These are phyloP conservation scores for Sebastes diploproa DNA, from an alignment of 2,797 vertebrate genomes.

Conservation along the genomic window DNA sequence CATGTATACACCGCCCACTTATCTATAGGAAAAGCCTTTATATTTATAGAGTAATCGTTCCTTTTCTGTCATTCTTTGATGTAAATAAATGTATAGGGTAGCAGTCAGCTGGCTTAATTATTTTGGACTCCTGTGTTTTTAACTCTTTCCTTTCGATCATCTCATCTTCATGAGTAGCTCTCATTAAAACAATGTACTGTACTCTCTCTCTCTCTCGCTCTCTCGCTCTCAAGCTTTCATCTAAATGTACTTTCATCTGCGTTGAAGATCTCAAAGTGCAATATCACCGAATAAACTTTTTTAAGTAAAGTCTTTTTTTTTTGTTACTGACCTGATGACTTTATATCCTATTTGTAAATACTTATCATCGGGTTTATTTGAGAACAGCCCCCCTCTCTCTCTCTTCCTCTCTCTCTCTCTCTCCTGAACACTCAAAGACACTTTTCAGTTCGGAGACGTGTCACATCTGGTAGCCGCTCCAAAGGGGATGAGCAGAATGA, in stretches of 20 bases:
- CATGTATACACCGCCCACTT: background rate
- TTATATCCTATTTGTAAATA: constrained; percentile 16
- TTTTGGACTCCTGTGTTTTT: constrained; percentile 23
- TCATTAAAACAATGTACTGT: constrained; percentile 49
- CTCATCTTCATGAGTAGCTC: constrained; percentile 21
- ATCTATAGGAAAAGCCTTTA: constrained; percentile 16
- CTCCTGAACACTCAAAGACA: constrained; percentile 6
- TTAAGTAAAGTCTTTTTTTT: constrained; percentile 41
- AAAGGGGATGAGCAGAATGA: constrained; percentile 57
- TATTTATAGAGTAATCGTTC: constrained; percentile 54
- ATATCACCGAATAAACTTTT: constrained; percentile 76
- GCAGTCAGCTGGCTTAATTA: constrained; percentile 22
- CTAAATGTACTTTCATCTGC: constrained; percentile 36
- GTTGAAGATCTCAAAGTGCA: constrained; percentile 67
- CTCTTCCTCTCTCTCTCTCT: too few relatives aligned
- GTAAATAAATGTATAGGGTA: constrained; percentile 72
- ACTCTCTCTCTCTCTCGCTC: constrained; percentile 1
- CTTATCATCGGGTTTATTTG: constrained; percentile 2
- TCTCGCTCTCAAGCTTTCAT: constrained; percentile 17
- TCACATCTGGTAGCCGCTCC: constrained; percentile 55
- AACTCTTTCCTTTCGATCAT: background rate
- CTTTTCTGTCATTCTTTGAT: constrained; percentile 35
- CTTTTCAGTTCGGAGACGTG: constrained; percentile 28
- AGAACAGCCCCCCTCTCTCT: background rate
- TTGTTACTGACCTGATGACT: constrained; percentile 10